Base-by-base conservation (phyloP, 1,140 invertebrate genomes). In the Musca vetustissima region DNA sequence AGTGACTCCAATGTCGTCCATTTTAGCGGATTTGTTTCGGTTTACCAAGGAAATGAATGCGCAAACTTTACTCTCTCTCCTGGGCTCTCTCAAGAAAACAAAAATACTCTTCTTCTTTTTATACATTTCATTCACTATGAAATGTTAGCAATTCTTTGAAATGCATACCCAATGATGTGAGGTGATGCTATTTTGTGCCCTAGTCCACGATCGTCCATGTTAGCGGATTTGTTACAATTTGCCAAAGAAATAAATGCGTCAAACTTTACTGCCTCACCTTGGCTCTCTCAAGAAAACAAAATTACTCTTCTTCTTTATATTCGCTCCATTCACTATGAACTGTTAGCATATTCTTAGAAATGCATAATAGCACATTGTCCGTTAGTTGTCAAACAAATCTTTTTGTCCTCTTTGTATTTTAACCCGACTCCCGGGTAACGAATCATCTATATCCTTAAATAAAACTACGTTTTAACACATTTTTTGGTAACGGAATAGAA, bases 111-210 rank as follows among this genome's bases (percentile, higher is more conserved):
- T 19, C 17, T 13, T 43, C 21, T 55, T 61, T 14, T 17, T 32
- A n/a, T 1, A 59, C 6, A 2, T 9, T 6, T 28, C 4, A 21
- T 6, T 61, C 57, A 61, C 57, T 19, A 17, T 8, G 9, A 13
- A 61, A 0, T 17, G 28, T 9, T 43, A 14, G 14, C 55, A 9
- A 19, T 13, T 14, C 15, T n/a, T n/a, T n/a, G n/a, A n/a, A n/a
- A 15, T 49, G 15, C 3, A 28, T 28, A n/a, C n/a, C n/a, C 97
- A 87, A 57, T 84, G 84, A 69, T 89, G 86, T 28, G 85, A 88
- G 7, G 90, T 88, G 76, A 89, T 88, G n/a, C 94, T 94, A 89
- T 89, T 98, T 98, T 3, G 91, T 97, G 77, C 97, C 95, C 21
- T 97, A 81, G 70, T 96, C 77, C 69, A 80, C 66, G 55, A 19